Percentiles rank a stretch among this genome's conserved stretches.
phyloP scores from a whole-genome alignment of 2,888 invertebrate genomes.

The Erebia ligea region DNA sequence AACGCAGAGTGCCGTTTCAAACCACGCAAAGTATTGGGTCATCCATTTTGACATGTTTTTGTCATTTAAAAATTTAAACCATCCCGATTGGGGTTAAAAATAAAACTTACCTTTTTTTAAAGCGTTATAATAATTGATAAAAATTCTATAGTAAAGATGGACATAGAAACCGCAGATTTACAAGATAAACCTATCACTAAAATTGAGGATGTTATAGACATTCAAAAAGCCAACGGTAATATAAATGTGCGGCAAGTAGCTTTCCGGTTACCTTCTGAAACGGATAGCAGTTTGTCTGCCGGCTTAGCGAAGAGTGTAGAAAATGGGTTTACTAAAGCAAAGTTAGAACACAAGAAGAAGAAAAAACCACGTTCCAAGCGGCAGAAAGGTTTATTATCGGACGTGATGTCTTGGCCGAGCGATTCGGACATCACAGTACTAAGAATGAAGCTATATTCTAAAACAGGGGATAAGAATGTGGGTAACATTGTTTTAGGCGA shows the following conservation, averaged over 20 bases:
- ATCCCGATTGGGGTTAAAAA: conserved; percentile 41
- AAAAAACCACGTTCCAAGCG: conserved; percentile 54
- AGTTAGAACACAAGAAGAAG: conserved; percentile 53
- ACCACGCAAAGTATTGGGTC: neutral
- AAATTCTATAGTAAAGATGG: conserved; percentile 55
- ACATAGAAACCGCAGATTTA: conserved; percentile 46
- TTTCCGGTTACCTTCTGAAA: conserved; percentile 61
- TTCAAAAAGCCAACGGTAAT: conserved; percentile 72
- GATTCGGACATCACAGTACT: conserved; percentile 85
- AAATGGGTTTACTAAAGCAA: conserved; percentile 58
- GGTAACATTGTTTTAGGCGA: conserved; percentile 78
- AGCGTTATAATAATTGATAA: conserved; percentile 21
- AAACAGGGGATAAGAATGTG: conserved; percentile 69
- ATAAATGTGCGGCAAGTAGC: conserved; percentile 63
- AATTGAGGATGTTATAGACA: conserved; percentile 76
- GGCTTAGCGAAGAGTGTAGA: conserved; percentile 61
- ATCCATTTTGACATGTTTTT: neutral
- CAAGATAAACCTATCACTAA: conserved; percentile 60
- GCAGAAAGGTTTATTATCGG: conserved; percentile 56
- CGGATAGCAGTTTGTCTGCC: conserved; percentile 54
- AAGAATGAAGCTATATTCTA: conserved; percentile 71
- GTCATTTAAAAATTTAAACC: conserved; percentile 35
- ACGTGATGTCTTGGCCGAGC: conserved; percentile 78
- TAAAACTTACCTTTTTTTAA: conserved; percentile 22
- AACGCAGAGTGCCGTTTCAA: conserved; percentile 4